Base-by-base conservation (phyloP, 2,113 vertebrate genomes). In the Tetrao urogallus region DNA sequence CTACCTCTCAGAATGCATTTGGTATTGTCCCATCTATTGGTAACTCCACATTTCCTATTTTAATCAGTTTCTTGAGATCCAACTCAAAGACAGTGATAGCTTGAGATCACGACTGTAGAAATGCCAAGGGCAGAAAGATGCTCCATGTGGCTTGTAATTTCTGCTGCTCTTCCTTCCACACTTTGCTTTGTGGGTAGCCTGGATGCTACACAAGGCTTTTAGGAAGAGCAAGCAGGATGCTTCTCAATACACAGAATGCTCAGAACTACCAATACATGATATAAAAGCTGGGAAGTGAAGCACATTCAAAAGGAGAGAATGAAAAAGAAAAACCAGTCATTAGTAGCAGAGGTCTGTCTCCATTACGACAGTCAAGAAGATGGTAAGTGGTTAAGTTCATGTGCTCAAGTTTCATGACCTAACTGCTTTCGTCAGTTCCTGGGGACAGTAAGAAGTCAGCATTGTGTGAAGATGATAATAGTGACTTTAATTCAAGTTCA, bases 81-180 rank as follows among this genome's bases (percentile, higher is more conserved):
- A 64, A 6, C 15, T 54, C 56, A 17, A 67, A 54, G 21, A 25
- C 40, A 27, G 48, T 8, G 2, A 16, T 67, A 22, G 11, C 36
- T 42, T 10, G 50, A 52, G 30, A 8, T 30, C 20, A 42, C 48
- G 32, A 17, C 0, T 1, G 28, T 30, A 22, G 21, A 43, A 72
- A 57, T 19, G 11, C 0, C 0, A 11, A 3, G 2, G 42, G 19
- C 30, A 61, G 52, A 48, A 45, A 28, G 47, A 12, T 50, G 36
- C 16, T 50, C 11, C 47, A 27, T 34, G 6, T 34, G 47, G n/a
- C n/a, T 52, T 27, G 34, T 36, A 25, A n/a, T 25, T 40, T 61
- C 54, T 58, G 47, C 60, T 56, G 43, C 27, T 60, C 20, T 38
- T 61, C 56, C 42, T 89, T 54, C 47, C 56, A 38, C 25, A 6